A percentile compares a stretch with the other conserved stretches of the same genome.
phyloP scores from a whole-genome alignment of 2,113 vertebrate species.

The Tragelaphus scriptus region DNA sequence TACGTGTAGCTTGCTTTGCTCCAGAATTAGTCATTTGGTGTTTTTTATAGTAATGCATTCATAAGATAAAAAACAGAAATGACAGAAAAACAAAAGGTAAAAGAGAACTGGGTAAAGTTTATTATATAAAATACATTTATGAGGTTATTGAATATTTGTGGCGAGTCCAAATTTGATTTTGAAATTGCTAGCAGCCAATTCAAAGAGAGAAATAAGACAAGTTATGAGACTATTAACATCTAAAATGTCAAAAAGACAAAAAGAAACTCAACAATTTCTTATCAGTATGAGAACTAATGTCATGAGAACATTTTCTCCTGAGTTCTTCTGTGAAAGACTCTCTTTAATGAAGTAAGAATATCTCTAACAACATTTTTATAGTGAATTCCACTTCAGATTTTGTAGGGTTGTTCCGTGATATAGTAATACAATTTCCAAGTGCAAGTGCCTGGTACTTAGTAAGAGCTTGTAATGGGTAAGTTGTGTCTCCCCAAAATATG shows the following conservation, averaged over 20 bases:
- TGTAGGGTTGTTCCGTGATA: not conserved
- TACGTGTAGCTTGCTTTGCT: constrained; percentile 29
- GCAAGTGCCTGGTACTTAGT: not conserved
- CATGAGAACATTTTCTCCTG: not conserved
- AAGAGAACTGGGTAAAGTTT: not conserved
- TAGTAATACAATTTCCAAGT: not conserved
- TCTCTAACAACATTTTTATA: not conserved
- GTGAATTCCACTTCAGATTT: not conserved
- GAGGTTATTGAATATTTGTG: not conserved
- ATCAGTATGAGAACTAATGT: not conserved
- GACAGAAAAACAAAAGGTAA: not conserved
- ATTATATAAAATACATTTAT: not conserved
- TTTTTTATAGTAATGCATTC: not conserved
- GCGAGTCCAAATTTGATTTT: constrained; percentile 26
- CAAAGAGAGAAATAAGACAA: constrained; percentile 27
- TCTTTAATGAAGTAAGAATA: not conserved
- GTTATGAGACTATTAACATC: not conserved
- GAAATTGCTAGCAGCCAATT: not conserved
- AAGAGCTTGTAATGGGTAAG: not conserved
- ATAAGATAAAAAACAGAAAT: not conserved
- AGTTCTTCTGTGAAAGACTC: not conserved
- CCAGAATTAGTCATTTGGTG: not conserved
- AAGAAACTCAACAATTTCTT: not conserved
- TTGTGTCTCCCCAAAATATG: not conserved
- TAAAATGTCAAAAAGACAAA: not conserved